Evolutionary conservation across 2,113 vertebrate genomes (phyloP).

Genomic region (Donacobius atricapilla): DNA sequence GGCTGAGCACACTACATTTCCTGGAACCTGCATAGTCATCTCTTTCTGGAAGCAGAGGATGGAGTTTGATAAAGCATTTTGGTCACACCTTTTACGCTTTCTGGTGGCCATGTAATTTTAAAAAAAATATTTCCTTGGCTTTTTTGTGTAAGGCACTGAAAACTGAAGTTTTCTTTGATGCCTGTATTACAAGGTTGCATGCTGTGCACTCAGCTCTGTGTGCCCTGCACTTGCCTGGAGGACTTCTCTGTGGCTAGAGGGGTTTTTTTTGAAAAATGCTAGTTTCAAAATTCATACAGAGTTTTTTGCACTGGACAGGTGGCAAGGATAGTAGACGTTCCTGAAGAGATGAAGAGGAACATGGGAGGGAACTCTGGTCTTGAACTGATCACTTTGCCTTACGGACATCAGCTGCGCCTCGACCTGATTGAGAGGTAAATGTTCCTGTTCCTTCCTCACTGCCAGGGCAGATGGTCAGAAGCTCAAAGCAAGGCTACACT

Average conservation of each 20-base stretch:
- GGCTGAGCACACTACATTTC: neutral
- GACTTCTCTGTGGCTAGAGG: neutral
- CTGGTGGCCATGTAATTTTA: neutral
- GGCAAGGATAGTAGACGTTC: conserved; percentile 87
- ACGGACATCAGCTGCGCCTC: conserved; percentile 87
- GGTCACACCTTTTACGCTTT: neutral
- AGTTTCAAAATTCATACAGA: neutral
- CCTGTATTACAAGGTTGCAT: neutral
- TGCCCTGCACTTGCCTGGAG: neutral
- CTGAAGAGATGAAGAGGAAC: conserved; percentile 79
- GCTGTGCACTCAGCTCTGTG: neutral
- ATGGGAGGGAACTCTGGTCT: conserved; percentile 93
- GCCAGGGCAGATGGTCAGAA: neutral
- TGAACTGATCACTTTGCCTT: conserved; percentile 90
- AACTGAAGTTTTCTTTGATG: neutral
- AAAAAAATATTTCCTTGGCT: neutral
- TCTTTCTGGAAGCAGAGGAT: neutral
- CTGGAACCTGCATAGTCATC: neutral
- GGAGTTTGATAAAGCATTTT: neutral
- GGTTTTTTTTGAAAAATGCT: neutral
- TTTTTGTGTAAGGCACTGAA: neutral
- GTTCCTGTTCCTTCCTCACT: neutral
- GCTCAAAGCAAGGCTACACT: neutral
- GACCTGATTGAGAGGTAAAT: conserved; percentile 94
- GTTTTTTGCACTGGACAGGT: conserved; percentile 75